Percentiles rank a stretch among this genome's conserved stretches.
Evolutionary conservation across 1,140 invertebrate genomes (phyloP).

Genomic region (Araneus ventricosus): DNA sequence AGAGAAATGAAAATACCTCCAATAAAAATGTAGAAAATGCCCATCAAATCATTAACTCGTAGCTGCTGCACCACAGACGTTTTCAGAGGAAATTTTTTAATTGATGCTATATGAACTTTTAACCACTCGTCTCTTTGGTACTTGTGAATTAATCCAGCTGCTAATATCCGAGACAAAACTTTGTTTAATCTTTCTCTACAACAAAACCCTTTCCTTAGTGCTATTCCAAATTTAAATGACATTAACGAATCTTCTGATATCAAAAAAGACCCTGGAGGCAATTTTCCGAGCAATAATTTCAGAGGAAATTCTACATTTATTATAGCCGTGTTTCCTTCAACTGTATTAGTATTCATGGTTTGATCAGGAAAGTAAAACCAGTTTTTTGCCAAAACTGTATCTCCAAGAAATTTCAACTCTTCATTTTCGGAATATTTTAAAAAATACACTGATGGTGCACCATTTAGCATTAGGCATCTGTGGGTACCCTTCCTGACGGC

Average conservation of each 20-base stretch:
- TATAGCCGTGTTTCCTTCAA: neutral
- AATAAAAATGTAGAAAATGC: neutral
- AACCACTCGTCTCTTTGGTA: neutral
- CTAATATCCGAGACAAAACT: neutral
- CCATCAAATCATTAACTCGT: neutral
- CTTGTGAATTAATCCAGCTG: neutral
- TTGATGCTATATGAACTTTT: neutral
- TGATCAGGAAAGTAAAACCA: neutral
- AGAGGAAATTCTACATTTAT: neutral
- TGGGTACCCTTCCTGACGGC: neutral
- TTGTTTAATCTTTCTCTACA: neutral
- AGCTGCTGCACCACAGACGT: neutral
- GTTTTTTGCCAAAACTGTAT: neutral
- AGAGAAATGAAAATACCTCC: neutral
- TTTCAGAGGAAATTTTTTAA: neutral
- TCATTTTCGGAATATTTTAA: neutral
- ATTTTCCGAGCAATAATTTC: neutral
- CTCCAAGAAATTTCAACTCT: neutral
- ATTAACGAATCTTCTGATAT: neutral
- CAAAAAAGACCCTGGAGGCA: neutral
- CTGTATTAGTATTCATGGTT: neutral
- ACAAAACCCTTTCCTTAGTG: neutral
- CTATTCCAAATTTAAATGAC: neutral
- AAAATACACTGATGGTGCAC: neutral
- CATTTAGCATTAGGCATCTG: neutral